Percentiles rank a stretch among this genome's conserved stretches.
Evolutionary conservation across 2,113 vertebrate species (phyloP).

Genomic region (Fregetta grallaria): DNA sequence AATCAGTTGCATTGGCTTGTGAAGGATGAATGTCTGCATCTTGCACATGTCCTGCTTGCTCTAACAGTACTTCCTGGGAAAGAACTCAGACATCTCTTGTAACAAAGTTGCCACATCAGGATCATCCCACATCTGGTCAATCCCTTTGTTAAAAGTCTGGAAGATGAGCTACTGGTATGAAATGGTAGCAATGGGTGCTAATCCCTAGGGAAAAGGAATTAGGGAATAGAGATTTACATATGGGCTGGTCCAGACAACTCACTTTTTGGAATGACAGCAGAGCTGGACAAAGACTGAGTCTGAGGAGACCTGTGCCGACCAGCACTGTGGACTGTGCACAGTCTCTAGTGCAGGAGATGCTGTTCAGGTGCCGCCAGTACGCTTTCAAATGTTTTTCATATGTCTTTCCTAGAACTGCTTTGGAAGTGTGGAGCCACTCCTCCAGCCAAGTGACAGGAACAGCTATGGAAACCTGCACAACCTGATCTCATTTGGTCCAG

Average conservation of each 20-base stretch:
- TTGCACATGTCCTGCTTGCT: background rate
- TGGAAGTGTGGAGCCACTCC: background rate
- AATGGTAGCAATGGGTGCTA: background rate
- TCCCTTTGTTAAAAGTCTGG: background rate
- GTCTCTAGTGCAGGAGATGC: background rate
- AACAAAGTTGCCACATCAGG: background rate
- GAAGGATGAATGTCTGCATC: background rate
- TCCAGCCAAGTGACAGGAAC: background rate
- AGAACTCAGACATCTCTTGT: background rate
- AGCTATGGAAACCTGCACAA: background rate
- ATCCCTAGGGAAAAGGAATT: background rate
- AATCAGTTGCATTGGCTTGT: background rate
- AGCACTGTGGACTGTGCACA: background rate
- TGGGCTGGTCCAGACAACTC: background rate
- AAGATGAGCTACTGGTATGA: background rate
- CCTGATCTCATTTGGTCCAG: constrained; percentile 27
- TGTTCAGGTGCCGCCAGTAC: background rate
- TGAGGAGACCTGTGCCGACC: background rate
- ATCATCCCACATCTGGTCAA: background rate
- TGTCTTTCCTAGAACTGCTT: constrained; percentile 3
- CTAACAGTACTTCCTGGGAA: background rate
- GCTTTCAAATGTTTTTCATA: background rate
- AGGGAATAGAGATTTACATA: no score
- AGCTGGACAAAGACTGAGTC: background rate
- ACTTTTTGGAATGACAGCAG: background rate